Conservation (phyloP, 2,888 invertebrate species). For the Megaustenia siamemsis region DNA sequence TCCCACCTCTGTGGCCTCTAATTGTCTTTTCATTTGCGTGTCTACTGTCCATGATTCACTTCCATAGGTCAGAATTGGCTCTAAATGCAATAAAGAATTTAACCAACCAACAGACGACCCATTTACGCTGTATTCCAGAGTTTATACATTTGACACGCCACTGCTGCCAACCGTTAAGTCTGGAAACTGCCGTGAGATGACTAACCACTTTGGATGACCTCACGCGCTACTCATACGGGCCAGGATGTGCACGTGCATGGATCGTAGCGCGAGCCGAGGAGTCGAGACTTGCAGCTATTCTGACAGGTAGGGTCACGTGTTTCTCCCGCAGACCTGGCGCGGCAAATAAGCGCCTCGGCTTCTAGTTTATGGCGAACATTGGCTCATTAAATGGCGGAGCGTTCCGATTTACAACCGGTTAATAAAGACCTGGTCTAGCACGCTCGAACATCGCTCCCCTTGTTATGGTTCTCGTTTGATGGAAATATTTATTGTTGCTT, state of each 20-base stretch:
- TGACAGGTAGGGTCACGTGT: slow-evolving; percentile 24
- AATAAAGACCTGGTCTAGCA: not conserved
- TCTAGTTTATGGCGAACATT: slow-evolving; percentile 29
- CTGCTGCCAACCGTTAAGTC: not conserved
- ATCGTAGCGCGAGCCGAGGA: not conserved
- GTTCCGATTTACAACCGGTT: slow-evolving; percentile 23
- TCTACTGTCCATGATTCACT: too few relatives aligned
- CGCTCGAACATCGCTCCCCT: not conserved
- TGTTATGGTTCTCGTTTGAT: slow-evolving; percentile 12
- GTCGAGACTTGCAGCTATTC: slow-evolving; percentile 4
- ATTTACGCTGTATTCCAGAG: too few relatives aligned
- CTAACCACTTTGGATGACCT: not conserved
- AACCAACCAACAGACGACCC: too few relatives aligned
- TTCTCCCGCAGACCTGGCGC: not conserved
- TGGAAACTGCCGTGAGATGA: slow-evolving; percentile 20
- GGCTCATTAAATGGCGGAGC: slow-evolving; percentile 34
- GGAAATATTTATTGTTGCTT: slow-evolving; percentile 37
- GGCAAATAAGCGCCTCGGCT: slow-evolving; percentile 13
- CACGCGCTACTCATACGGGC: not conserved
- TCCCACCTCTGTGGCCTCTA: too few relatives aligned
- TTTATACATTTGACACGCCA: too few relatives aligned
- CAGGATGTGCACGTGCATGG: slow-evolving; percentile 26
- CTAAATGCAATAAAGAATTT: too few relatives aligned
- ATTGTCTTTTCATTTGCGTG: too few relatives aligned
- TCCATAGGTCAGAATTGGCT: too few relatives aligned